Evolutionary conservation across 37 sponge, comb jelly and placozoan species (phyloP).

Genomic region (Ianthella basta): DNA sequence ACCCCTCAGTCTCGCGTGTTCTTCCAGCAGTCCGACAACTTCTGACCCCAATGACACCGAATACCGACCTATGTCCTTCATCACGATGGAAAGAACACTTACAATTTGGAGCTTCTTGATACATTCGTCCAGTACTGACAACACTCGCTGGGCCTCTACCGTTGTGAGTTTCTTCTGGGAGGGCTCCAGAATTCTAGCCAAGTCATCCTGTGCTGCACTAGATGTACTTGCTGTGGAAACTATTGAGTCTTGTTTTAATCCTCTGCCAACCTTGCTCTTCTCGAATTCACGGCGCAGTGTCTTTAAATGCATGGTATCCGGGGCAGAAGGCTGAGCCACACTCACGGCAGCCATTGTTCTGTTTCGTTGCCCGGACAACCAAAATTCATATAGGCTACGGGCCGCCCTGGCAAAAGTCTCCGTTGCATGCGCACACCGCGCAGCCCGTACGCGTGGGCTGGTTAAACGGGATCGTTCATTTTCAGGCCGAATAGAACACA

Average conservation of each 20-base stretch:
- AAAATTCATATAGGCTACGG: too few relatives aligned
- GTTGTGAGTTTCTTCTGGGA: slow-evolving; percentile 89
- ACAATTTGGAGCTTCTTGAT: slow-evolving; percentile 61
- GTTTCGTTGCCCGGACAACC: slow-evolving; percentile 6
- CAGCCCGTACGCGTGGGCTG: too few relatives aligned
- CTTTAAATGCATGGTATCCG: not conserved
- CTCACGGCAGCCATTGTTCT: not conserved
- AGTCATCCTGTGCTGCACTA: slow-evolving; percentile 41
- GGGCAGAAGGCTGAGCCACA: not conserved
- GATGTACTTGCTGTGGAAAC: not conserved
- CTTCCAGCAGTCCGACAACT: slow-evolving; percentile 63
- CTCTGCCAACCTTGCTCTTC: not conserved
- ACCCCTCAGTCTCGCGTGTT: slow-evolving; percentile 52
- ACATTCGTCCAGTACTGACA: slow-evolving; percentile 81
- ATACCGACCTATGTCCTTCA: slow-evolving; percentile 34
- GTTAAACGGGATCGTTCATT: too few relatives aligned
- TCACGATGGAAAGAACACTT: slow-evolving; percentile 48
- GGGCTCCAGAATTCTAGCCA: slow-evolving; percentile 77
- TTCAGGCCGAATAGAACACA: too few relatives aligned
- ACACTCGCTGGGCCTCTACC: slow-evolving; percentile 91
- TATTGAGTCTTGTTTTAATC: not conserved
- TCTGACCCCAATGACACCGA: slow-evolving; percentile 81
- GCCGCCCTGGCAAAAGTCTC: too few relatives aligned
- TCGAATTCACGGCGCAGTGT: not conserved
- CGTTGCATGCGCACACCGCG: too few relatives aligned